phyloP scores from a whole-genome alignment of 2,113 vertebrate genomes.

The Rutilus rutilus region DNA sequence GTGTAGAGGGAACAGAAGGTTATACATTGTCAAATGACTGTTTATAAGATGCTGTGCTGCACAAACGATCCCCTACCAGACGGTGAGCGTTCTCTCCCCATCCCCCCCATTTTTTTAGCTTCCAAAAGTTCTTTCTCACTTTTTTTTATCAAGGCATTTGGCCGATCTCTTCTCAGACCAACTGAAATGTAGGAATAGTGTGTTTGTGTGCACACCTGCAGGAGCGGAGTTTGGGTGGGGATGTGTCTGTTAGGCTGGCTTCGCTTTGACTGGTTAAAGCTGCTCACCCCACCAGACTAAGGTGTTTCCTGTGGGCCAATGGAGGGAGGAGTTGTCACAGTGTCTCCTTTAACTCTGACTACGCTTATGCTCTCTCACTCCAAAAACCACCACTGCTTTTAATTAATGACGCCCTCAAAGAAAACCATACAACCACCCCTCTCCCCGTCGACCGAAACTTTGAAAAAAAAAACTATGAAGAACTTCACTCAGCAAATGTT shows the following conservation, averaged over 20 bases:
- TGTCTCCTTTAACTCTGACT: slow-evolving; percentile 36
- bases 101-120: background rate
- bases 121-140: background rate
- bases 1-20: slow-evolving; percentile 4
- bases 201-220: slow-evolving; percentile 49
- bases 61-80: slow-evolving; percentile 17
- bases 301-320: slow-evolving; percentile 33
- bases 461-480: background rate
- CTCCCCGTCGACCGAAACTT: slow-evolving; percentile 25
- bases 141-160: slow-evolving; percentile 25
- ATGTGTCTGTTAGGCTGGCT: slow-evolving; percentile 35
- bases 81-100: background rate
- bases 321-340: slow-evolving; percentile 15
- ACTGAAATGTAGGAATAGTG: slow-evolving; percentile 34
- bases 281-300: slow-evolving; percentile 53
- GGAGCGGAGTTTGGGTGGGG: slow-evolving; percentile 36
- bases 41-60: slow-evolving; percentile 1
- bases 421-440: slow-evolving; percentile 49
- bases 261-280: slow-evolving; percentile 48
- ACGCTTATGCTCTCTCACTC: slow-evolving; percentile 7
- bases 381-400: slow-evolving; percentile 53
- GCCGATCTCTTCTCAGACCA: background rate
- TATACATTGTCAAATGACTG: slow-evolving; percentile 43
- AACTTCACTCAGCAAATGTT: background rate
- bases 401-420: slow-evolving; percentile 56